A percentile compares a stretch with the other conserved stretches of the same genome.
These are phyloP conservation scores for Hydractinia symbiolongicarpus DNA, from an alignment of 30 jellyfish, hydroid and myxozoan species.

Conservation along the genomic window DNA sequence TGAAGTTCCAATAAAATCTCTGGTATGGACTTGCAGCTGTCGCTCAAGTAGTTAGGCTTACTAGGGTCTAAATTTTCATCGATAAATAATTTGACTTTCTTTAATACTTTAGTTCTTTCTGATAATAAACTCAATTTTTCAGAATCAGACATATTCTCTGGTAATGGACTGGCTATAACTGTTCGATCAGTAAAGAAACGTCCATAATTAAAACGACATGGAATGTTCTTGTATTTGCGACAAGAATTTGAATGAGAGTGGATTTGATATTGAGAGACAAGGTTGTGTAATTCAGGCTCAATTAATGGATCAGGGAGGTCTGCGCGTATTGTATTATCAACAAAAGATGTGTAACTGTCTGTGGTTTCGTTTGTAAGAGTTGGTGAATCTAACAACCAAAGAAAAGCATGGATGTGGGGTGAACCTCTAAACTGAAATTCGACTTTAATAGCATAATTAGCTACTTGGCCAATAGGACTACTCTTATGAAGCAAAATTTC, in stretches of 20 bases:
- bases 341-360: background rate
- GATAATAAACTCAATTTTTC: background rate
- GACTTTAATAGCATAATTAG: slow-evolving; percentile 7
- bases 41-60: background rate
- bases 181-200: slow-evolving; percentile 8
- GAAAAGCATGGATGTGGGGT: slow-evolving; percentile 2
- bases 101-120: background rate
- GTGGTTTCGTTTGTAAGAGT: background rate
- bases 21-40: background rate
- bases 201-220: slow-evolving; percentile 19
- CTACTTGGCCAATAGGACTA: slow-evolving; percentile 18
- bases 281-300: background rate
- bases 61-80: slow-evolving; percentile 1
- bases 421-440: slow-evolving; percentile 25
- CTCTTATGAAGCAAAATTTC: slow-evolving; percentile 8
- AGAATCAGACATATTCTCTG: background rate
- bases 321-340: slow-evolving; percentile 3
- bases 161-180: background rate
- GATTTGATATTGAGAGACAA: slow-evolving; percentile 19
- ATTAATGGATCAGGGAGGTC: slow-evolving; percentile 5
- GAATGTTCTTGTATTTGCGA: slow-evolving; percentile 15
- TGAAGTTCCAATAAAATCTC: background rate
- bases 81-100: slow-evolving; percentile 1
- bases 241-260: slow-evolving; percentile 29
- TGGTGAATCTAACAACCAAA: background rate